Base-by-base conservation (phyloP, 2,888 invertebrate species). In the Oscheius myriophilus region DNA sequence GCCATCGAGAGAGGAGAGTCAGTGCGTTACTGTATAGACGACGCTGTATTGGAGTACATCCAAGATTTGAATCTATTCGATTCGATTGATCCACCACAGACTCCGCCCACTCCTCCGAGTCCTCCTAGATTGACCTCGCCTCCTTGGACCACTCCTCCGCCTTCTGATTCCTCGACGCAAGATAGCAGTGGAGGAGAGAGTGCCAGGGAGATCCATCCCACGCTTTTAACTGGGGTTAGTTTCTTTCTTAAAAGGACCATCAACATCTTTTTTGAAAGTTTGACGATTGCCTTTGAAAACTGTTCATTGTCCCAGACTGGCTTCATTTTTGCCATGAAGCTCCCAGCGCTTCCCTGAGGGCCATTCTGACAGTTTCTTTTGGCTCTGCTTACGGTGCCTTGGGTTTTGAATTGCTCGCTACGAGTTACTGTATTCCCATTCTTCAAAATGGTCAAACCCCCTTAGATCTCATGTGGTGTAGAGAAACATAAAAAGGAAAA, bases 41-140 rank as follows among this genome's bases (percentile, higher is more conserved):
- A 70, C 46, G 66, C 49, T 18, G 70, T 70, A 2, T 42, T 70
- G 42, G 66, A 70, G n/a, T 70, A 70, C 41, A 67, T 70, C 25
- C 26, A 53, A 21, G 70, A 70, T 9, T 53, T 54, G 14, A 25
- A 67, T 39, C 49, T 70, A 3, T 70, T 67, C 23, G 55, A 54
- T 14, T 41, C 52, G 12, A 21, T n/a, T 4, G 39, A 53, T 1
- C 52, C 41, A 4, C 16, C 61, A 18, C 46, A n/a, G 2, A 46
- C 61, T 49, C 49, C 61, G 16, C 61, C 61, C 2, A 23, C 61
- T 12, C 61, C 61, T 61, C 61, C 61, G 2, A 61, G 61, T 49
- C 61, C 61, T 26, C 61, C 61, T 6, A 45, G 61, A 33, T 33
- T 61, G 6, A n/a, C 39, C 45, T 25, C 61, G n/a, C 33, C 9